Conservation (phyloP, 2,888 invertebrate genomes). For the Polyploca ridens region DNA sequence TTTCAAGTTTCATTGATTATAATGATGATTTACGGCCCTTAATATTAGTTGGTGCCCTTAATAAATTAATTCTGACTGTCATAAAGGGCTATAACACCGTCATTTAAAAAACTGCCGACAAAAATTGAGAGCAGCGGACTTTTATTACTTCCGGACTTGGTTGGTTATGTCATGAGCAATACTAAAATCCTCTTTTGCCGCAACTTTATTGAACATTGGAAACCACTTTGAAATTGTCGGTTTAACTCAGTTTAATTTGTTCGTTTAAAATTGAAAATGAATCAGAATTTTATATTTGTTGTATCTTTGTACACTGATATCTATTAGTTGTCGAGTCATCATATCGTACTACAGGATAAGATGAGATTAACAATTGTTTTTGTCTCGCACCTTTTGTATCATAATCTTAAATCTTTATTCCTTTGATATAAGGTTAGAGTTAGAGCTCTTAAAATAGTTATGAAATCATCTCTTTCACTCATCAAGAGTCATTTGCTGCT, state of each 20-base stretch:
- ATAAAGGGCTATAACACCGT: slow-evolving; percentile 40
- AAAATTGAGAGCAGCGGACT: slow-evolving; percentile 51
- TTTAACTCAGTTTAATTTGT: neutral
- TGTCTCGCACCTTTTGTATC: no score
- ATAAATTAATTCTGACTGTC: slow-evolving; percentile 60
- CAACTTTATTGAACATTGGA: slow-evolving; percentile 11
- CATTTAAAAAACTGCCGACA: slow-evolving; percentile 52
- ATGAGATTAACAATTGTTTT: no score
- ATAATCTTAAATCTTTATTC: no score
- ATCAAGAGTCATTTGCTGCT: no score
- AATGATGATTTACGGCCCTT: slow-evolving; percentile 52
- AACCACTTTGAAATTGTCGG: slow-evolving; percentile 8
- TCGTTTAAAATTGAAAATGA: neutral
- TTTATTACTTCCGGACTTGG: slow-evolving; percentile 62
- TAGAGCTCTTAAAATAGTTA: no score
- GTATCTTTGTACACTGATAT: neutral
- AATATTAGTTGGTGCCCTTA: slow-evolving; percentile 50
- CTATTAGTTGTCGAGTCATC: neutral
- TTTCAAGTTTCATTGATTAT: slow-evolving; percentile 34
- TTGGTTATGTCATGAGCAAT: slow-evolving; percentile 30
- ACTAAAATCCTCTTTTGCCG: slow-evolving; percentile 7
- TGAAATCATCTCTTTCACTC: no score
- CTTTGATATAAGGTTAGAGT: no score
- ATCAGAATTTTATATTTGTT: neutral
- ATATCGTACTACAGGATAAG: no score